A percentile compares a stretch with the other conserved stretches of the same genome.
Conservation (phyloP, 1,140 invertebrate species). For the Capitella teleta region DNA sequence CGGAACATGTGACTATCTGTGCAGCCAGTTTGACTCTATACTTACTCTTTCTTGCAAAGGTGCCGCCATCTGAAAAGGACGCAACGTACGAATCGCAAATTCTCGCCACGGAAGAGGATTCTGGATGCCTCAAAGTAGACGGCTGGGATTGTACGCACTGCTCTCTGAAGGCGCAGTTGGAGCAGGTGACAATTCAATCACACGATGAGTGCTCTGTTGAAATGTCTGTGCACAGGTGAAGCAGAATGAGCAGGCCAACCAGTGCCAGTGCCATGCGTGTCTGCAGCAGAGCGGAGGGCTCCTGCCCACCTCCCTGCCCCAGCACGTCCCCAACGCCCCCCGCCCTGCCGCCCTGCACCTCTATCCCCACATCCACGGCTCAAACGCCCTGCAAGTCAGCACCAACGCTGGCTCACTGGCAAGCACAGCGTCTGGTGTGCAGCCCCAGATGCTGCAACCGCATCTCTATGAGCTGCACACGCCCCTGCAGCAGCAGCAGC, state of each 20-base stretch:
- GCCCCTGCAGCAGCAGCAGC: conserved; percentile 1
- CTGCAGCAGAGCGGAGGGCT: conserved; percentile 31
- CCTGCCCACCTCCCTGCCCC: conserved; percentile 28
- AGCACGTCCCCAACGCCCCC: conserved; percentile 21
- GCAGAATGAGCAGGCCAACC: no score
- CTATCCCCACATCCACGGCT: conserved; percentile 42
- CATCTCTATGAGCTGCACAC: conserved; percentile 34
- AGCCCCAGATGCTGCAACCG: conserved; percentile 16
- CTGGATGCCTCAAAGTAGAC: neutral
- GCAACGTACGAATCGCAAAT: neutral
- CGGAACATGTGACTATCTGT: no score
- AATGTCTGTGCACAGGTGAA: no score
- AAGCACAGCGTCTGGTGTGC: conserved; percentile 7
- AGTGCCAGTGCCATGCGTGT: conserved; percentile 38
- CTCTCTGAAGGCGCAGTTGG: neutral
- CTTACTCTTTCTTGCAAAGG: no score
- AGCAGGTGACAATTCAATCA: neutral
- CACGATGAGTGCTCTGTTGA: no score
- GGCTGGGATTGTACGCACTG: neutral
- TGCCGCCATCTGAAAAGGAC: no score
- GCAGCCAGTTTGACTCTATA: no score
- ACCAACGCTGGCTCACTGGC: neutral
- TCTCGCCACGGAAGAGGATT: neutral
- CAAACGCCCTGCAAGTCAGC: conserved; percentile 21
- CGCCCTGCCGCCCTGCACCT: conserved; percentile 34